Percentiles rank a stretch among this genome's conserved stretches.
Conservation (phyloP, 1,140 invertebrate genomes). For the Pseudomyrmex concolor region DNA sequence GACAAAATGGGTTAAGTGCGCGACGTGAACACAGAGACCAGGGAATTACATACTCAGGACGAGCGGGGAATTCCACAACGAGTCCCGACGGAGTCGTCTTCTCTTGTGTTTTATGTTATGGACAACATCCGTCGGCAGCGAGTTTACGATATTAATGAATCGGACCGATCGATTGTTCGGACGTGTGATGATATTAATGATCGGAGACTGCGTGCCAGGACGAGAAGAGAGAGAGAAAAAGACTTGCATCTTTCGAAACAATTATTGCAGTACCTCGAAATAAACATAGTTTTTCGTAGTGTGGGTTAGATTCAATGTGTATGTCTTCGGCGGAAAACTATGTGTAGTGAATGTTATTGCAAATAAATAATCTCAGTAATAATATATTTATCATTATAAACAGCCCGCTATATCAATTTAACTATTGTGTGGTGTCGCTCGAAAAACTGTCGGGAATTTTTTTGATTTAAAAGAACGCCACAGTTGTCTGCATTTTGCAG, state of each 20-base stretch:
- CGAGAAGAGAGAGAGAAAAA: too few species aligned
- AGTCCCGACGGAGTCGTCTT: conserved; percentile 15
- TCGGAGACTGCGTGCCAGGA: not conserved
- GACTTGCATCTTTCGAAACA: not conserved
- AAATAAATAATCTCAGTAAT: too few species aligned
- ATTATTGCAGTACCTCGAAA: not conserved
- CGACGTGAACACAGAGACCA: conserved; percentile 50
- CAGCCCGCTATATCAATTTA: too few species aligned
- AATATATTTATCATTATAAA: too few species aligned
- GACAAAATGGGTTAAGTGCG: conserved; percentile 67
- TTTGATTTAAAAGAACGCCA: not conserved
- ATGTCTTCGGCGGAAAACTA: too few species aligned
- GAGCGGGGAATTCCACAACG: conserved; percentile 35
- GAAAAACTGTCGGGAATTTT: too few species aligned
- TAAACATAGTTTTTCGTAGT: too few species aligned
- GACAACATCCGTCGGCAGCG: conserved; percentile 34
- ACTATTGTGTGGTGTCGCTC: too few species aligned
- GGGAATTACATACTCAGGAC: conserved; percentile 57
- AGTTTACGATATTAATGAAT: conserved; percentile 53
- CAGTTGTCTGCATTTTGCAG: not conserved
- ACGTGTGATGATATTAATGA: not conserved
- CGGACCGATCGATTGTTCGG: conserved; percentile 11
- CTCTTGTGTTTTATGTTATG: conserved; percentile 33
- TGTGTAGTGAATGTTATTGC: too few species aligned
- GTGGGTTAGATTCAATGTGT: too few species aligned